Conservation (phyloP, 2,888 invertebrate species). For the Pilophorus perplexus region DNA sequence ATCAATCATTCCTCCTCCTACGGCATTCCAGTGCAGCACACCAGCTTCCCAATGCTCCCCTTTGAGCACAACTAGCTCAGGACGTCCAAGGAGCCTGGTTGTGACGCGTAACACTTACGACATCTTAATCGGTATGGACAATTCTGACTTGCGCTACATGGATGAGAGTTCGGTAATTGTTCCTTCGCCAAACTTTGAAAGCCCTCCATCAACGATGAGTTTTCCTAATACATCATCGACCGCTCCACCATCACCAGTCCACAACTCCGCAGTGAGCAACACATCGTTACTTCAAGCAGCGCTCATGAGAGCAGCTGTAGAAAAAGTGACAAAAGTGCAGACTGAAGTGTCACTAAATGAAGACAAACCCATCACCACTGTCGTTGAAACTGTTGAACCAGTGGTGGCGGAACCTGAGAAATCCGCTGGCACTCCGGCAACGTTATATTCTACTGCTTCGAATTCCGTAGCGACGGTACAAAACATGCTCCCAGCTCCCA, state of each 20-base stretch:
- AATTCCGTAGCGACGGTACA: constrained; percentile 47
- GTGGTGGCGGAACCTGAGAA: constrained; percentile 36
- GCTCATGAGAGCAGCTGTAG: constrained; percentile 65
- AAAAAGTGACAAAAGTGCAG: constrained; percentile 64
- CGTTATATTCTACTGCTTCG: constrained; percentile 47
- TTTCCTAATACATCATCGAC: constrained; percentile 55
- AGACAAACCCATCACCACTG: constrained; percentile 46
- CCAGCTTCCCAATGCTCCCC: constrained; percentile 63
- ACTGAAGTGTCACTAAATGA: constrained; percentile 58
- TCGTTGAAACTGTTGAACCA: constrained; percentile 41
- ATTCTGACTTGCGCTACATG: constrained; percentile 85
- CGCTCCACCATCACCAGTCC: constrained; percentile 60
- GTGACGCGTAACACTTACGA: constrained; percentile 63
- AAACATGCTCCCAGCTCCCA: constrained; percentile 46
- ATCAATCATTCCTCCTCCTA: constrained; percentile 68
- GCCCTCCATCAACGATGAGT: constrained; percentile 67
- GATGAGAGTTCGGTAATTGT: constrained; percentile 84
- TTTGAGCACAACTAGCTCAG: constrained; percentile 51
- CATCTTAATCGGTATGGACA: constrained; percentile 73
- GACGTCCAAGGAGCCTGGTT: constrained; percentile 58
- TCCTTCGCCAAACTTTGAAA: constrained; percentile 75
- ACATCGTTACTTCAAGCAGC: constrained; percentile 72
- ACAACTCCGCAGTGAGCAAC: constrained; percentile 48
- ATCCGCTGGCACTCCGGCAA: constrained; percentile 45
- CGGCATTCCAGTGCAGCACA: constrained; percentile 69